A percentile compares a stretch with the other conserved stretches of the same genome.
These are phyloP conservation scores for Eonycteris spelaea DNA, from an alignment of 2,113 vertebrate genomes.

Conservation along the genomic window DNA sequence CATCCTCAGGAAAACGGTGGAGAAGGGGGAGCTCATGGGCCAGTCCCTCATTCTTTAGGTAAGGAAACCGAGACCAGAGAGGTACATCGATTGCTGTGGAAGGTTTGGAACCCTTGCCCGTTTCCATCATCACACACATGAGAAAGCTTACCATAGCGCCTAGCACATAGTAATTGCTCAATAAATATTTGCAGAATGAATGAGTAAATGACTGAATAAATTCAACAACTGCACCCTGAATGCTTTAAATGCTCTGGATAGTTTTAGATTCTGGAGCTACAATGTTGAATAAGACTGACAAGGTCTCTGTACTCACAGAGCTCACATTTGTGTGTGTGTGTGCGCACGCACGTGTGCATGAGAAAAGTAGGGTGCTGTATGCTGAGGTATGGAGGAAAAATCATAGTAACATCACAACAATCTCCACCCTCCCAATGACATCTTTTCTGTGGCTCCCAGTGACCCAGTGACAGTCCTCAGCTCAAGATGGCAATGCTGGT, in stretches of 20 bases:
- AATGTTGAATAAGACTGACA: background rate
- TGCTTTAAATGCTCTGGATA: background rate
- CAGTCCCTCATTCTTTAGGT: background rate
- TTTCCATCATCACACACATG: background rate
- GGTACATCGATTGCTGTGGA: accelerated
- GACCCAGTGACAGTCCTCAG: background rate
- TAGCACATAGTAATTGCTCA: background rate
- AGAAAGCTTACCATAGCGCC: background rate
- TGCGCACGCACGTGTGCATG: background rate
- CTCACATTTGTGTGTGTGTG: background rate
- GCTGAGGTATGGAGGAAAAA: background rate
- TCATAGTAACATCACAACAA: background rate
- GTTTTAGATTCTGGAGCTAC: background rate
- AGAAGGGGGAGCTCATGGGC: background rate
- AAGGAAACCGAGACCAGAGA: background rate
- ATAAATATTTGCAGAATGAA: background rate
- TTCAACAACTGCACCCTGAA: background rate
- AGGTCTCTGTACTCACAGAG: background rate
- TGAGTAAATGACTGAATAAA: background rate
- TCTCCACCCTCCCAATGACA: background rate
- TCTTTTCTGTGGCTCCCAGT: background rate
- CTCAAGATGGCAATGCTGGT: background rate
- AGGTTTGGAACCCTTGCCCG: background rate
- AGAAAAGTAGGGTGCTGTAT: background rate
- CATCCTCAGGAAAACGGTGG: background rate